Evolutionary conservation across 2,113 vertebrate genomes (phyloP), one percentile per base, ranked within the genome.

Genomic region (Promerops cafer): DNA sequence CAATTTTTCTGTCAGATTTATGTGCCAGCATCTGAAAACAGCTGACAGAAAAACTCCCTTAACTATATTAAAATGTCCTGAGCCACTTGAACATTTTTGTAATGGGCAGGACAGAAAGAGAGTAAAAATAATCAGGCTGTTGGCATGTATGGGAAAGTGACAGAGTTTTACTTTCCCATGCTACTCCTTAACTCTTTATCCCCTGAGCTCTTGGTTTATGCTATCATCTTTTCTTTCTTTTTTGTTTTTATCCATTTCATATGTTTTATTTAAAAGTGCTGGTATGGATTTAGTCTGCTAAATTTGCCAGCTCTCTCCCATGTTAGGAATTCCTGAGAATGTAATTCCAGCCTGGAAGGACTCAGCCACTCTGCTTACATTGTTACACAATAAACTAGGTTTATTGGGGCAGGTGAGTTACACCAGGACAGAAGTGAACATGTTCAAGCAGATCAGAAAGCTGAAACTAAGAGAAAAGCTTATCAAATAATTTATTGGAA

Each of bases 91-190:
- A 52, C 47, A 37, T 77, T 90, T 90, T 86, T 93, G 79, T 42
- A 71, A 64, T 33, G 69, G 47, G 44, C 68, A 81, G 75, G 57
- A 56, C 35, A 74, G 90, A 96, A 83, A 84, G 13, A 69, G 13
- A 65, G 39, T 42, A 78, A 95, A 96, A 95, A 94, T 96, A 97
- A 50, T 76, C 18, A 30, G 37, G 10, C 47, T 80, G n/a, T 70
- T 96, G 92, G 92, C 82, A 92, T 90, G 87, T 90, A 83, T 95
- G 93, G 84, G 94, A 96, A 97, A 89, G 61, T 33, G 54, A 64
- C 40, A 50, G 42, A 50, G 26, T 59, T 78, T 91, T 75, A 68
- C 57, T 95, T 97, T 97, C 94, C 75, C 94, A 96, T 90, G 87
- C 78, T 74, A 9, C 44, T 85, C 24, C 24, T 83, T 90, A 63